Evolutionary conservation across 1,140 invertebrate species (phyloP).

Genomic region (Polyergus mexicanus): DNA sequence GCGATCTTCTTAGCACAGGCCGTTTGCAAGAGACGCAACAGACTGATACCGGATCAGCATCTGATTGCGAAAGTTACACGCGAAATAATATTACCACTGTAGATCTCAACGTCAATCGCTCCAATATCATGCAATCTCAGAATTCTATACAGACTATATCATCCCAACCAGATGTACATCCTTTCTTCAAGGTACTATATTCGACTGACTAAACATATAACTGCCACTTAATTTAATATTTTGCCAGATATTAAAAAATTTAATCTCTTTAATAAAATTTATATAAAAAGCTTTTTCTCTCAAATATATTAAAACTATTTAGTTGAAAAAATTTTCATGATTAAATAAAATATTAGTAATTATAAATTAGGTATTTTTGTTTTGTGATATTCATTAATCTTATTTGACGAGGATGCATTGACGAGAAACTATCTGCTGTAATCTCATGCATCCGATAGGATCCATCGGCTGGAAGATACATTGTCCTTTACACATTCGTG

Average conservation of each 20-base stretch:
- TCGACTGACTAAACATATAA: conserved; percentile 25
- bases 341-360: neutral
- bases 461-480: conserved; percentile 93
- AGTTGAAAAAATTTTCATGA: neutral
- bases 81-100: conserved; percentile 86
- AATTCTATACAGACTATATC: conserved; percentile 88
- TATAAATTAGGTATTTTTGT: neutral
- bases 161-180: conserved; percentile 91
- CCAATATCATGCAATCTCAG: conserved; percentile 87
- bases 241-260: neutral
- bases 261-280: conserved; percentile 1
- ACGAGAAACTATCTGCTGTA: conserved; percentile 2
- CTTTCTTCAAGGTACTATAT: conserved; percentile 92
- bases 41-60: conserved; percentile 87
- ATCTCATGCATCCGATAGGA: conserved; percentile 84
- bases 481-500: conserved; percentile 97
- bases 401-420: neutral
- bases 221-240: conserved; percentile 23
- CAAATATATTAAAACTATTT: neutral
- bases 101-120: conserved; percentile 85
- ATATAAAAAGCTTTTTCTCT: neutral
- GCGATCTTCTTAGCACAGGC: conserved; percentile 78
- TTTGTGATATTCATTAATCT: neutral
- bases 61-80: conserved; percentile 89
- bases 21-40: conserved; percentile 85